Conservation (phyloP, 2,113 vertebrate genomes). For the Myodes glareolus region DNA sequence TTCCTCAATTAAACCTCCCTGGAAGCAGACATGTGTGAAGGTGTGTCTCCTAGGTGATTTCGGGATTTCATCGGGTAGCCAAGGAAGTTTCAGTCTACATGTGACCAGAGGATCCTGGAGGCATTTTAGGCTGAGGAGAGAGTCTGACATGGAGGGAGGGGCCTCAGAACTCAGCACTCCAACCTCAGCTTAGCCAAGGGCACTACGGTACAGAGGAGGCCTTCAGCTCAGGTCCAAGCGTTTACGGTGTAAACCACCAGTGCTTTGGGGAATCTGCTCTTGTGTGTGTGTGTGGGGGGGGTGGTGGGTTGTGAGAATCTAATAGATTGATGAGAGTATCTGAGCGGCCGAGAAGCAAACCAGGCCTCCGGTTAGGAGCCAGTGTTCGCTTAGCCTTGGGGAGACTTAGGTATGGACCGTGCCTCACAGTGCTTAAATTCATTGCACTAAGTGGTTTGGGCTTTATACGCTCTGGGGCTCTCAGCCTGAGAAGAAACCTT, state of each 20-base stretch:
- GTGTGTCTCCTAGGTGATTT: not conserved
- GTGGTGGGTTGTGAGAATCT: not conserved
- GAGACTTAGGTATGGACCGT: rapidly evolving
- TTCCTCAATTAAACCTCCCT: not conserved
- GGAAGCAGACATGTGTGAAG: not conserved
- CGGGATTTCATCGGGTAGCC: not conserved
- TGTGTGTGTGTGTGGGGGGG: no score
- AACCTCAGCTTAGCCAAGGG: not conserved
- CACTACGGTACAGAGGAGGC: rapidly evolving
- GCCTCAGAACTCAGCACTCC: not conserved
- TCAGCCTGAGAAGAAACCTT: not conserved
- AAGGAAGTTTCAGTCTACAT: not conserved
- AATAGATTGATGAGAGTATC: rapidly evolving
- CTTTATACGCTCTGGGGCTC: not conserved
- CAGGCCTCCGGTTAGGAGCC: not conserved
- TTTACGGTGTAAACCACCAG: rapidly evolving
- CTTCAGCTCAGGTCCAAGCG: rapidly evolving
- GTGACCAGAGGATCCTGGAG: no score
- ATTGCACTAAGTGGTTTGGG: conserved; percentile 7
- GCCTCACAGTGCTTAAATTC: not conserved
- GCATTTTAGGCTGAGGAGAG: not conserved
- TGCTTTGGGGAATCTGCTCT: not conserved
- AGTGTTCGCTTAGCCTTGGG: rapidly evolving
- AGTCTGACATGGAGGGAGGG: not conserved
- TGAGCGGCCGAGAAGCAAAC: rapidly evolving